Conservation (phyloP, 2,888 invertebrate genomes). For the Mesorhabditis spiculigera region DNA sequence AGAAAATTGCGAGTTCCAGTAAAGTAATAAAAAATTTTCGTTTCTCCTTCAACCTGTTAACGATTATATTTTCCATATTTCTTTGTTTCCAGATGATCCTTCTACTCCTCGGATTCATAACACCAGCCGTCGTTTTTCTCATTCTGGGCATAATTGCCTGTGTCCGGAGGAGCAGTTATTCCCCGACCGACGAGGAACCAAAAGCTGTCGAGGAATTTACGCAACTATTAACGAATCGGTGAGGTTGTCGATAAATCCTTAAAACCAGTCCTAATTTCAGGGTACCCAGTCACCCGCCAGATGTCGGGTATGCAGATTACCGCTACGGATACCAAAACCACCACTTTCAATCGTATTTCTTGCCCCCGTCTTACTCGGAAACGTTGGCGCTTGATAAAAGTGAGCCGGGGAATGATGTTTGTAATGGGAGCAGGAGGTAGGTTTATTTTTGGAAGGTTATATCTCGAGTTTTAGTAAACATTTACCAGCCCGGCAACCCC, state of each 20-base stretch:
- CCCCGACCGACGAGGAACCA: not conserved
- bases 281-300: too few species aligned
- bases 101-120: not conserved
- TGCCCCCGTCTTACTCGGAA: not conserved
- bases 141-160: not conserved
- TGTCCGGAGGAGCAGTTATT: not conserved
- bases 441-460: too few species aligned
- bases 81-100: not conserved
- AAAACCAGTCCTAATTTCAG: too few species aligned
- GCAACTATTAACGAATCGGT: too few species aligned
- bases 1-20: not conserved
- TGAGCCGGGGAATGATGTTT: not conserved
- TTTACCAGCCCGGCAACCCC: not conserved
- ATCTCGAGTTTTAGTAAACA: not conserved
- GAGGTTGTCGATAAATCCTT: too few species aligned
- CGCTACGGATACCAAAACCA: conserved; percentile 1
- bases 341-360: not conserved
- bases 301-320: not conserved
- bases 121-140: not conserved
- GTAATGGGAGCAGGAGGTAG: too few species aligned
- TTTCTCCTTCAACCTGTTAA: too few species aligned
- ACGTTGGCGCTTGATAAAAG: not conserved
- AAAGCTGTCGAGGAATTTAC: too few species aligned
- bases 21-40: not conserved
- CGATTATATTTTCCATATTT: too few species aligned